These are phyloP conservation scores for Sceliomorpha sp. DNA, from an alignment of 2,888 invertebrate genomes.

Conservation along the genomic window DNA sequence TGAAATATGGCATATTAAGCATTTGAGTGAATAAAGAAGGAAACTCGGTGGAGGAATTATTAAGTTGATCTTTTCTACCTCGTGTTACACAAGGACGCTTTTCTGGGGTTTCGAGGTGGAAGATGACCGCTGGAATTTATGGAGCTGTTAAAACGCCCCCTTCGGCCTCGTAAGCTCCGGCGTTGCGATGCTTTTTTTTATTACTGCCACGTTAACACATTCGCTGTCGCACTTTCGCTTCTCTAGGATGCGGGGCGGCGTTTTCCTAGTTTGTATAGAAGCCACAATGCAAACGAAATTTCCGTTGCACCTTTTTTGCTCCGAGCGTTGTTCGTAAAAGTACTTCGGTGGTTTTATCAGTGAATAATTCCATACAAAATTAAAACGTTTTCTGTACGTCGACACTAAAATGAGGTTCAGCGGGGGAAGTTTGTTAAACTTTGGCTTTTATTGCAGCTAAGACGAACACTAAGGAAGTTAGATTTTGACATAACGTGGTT, in stretches of 20 bases:
- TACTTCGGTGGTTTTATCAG: neutral
- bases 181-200: constrained; percentile 65
- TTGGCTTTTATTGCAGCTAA: neutral
- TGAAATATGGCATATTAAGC: too few species aligned
- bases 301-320: constrained; percentile 1
- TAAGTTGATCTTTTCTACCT: constrained; percentile 43
- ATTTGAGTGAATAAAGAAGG: too few species aligned
- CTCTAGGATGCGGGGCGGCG: constrained; percentile 5
- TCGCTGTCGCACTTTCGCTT: constrained; percentile 34
- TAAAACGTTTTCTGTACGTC: too few species aligned
- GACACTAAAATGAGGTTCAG: too few species aligned
- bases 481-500: too few species aligned
- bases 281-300: constrained; percentile 15
- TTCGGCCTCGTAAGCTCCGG: constrained; percentile 66
- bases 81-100: constrained; percentile 66
- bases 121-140: constrained; percentile 77
- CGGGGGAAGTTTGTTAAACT: too few species aligned
- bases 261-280: constrained; percentile 14
- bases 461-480: too few species aligned
- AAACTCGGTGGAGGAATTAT: neutral
- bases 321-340: neutral
- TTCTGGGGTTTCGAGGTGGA: constrained; percentile 69
- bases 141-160: constrained; percentile 72
- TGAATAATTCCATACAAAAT: too few species aligned
- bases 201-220: constrained; percentile 70